These are phyloP conservation scores for Heterodera schachtii DNA, from an alignment of 1,140 invertebrate species.

Conservation along the genomic window DNA sequence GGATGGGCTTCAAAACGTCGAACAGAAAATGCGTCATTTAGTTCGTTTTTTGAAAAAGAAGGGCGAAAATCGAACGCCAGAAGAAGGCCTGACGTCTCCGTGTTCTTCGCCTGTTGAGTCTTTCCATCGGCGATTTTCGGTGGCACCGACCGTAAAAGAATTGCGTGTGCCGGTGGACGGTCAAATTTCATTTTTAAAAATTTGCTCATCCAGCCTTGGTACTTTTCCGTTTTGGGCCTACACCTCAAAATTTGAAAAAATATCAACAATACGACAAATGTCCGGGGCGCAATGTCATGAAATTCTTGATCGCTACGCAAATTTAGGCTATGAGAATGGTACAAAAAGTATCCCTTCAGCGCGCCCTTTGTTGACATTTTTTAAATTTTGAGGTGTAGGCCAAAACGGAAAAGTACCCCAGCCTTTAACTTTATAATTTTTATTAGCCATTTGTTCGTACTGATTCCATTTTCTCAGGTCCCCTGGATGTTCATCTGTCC, in stretches of 20 bases:
- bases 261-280: no score
- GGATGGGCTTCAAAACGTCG: not conserved
- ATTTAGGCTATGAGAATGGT: no score
- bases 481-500: not conserved
- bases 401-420: no score
- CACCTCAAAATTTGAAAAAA: not conserved
- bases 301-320: no score
- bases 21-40: constrained; percentile 1
- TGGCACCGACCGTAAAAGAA: not conserved
- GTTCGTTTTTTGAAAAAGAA: constrained; percentile 7
- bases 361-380: no score
- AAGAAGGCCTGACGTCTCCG: not conserved
- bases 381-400: no score
- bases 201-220: not conserved
- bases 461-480: not conserved
- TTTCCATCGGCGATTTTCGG: not conserved
- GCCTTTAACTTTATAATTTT: not conserved
- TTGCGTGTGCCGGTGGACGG: not conserved
- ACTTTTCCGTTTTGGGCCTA: not conserved
- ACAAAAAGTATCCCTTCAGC: no score
- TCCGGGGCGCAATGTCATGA: no score
- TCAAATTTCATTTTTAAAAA: not conserved
- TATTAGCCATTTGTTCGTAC: no score
- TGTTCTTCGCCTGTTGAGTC: not conserved
- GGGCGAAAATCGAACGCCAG: not conserved